phyloP scores from a whole-genome alignment of 1,140 invertebrate genomes.

The Portunus trituberculatus region DNA sequence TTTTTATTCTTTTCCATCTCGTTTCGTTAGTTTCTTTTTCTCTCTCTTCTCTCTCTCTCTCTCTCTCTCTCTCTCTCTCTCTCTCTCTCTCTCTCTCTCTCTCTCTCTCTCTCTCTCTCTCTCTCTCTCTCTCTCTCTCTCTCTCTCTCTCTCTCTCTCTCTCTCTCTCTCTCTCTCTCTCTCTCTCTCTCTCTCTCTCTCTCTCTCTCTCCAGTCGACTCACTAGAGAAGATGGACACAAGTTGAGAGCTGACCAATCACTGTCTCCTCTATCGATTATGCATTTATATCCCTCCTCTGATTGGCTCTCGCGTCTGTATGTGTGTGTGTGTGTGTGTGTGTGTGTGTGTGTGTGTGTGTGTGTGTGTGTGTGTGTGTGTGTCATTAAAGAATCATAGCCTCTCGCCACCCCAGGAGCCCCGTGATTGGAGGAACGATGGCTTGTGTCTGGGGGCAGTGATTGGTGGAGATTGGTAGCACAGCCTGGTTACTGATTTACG shows the following conservation, averaged over 20 bases:
- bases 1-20: no score
- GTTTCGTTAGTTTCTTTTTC: neutral
- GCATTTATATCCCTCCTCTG: neutral
- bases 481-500: no score
- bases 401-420: neutral
- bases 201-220: neutral
- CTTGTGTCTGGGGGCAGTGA: neutral
- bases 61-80: neutral
- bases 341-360: neutral
- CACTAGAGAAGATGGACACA: neutral
- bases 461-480: neutral
- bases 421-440: neutral
- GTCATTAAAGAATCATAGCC: neutral
- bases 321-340: neutral
- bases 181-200: neutral
- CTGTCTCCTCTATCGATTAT: slow-evolving; percentile 1
- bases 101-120: neutral
- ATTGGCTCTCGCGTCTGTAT: neutral
- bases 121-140: neutral
- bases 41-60: neutral
- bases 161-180: slow-evolving; percentile 28
- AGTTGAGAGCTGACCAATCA: neutral
- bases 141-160: slow-evolving; percentile 11
- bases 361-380: neutral
- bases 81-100: neutral